Evolutionary conservation across 2,888 invertebrate genomes (phyloP).

Genomic region (Chromoteleia sp.): DNA sequence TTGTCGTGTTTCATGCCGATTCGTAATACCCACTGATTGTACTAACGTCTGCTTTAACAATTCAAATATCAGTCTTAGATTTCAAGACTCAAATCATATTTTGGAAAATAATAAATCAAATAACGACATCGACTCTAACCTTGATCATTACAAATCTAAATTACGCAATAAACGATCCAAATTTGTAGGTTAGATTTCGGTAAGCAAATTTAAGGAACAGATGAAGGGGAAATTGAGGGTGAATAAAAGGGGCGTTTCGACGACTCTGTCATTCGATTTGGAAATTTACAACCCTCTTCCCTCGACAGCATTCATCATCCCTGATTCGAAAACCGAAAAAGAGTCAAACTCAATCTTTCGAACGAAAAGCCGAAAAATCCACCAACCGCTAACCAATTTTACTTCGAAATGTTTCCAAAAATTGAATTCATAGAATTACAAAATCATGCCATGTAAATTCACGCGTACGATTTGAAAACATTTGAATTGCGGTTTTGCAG

Average conservation of each 20-base stretch:
- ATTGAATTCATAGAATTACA: neutral
- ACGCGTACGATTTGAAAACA: no score
- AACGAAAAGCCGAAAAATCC: neutral
- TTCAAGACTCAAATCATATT: no score
- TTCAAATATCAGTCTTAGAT: no score
- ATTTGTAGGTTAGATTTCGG: constrained; percentile 52
- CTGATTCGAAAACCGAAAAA: constrained; percentile 5
- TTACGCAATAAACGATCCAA: constrained; percentile 7
- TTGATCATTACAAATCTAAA: neutral
- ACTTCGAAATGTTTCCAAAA: neutral
- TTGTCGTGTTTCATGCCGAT: no score
- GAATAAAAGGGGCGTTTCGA: constrained; percentile 50
- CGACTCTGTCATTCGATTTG: constrained; percentile 34
- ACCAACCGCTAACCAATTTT: neutral
- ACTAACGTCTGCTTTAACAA: no score
- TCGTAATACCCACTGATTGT: no score
- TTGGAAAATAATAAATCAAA: no score
- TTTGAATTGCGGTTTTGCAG: no score
- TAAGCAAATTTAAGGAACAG: constrained; percentile 47
- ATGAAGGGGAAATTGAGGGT: constrained; percentile 48
- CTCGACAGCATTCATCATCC: constrained; percentile 34
- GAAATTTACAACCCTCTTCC: constrained; percentile 47
- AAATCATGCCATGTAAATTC: no score
- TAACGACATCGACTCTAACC: neutral
- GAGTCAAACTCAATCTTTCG: constrained; percentile 1